Evolutionary conservation across 2,113 vertebrate species (phyloP).

Genomic region (Leucosticte australis): DNA sequence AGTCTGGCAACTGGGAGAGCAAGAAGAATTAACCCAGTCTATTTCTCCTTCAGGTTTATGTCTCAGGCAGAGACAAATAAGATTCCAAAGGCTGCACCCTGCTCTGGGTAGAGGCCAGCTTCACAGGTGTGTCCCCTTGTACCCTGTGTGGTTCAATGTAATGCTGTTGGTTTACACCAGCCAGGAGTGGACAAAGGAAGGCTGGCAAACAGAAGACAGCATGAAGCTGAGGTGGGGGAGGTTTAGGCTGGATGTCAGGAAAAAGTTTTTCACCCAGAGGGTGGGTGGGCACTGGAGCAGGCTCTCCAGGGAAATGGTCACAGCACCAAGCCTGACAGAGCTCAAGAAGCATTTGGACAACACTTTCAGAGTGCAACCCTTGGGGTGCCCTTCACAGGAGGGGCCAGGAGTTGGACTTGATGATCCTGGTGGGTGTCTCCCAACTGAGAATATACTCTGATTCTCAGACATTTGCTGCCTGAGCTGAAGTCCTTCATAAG

Average conservation of each 20-base stretch:
- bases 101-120: background rate
- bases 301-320: background rate
- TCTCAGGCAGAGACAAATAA: background rate
- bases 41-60: background rate
- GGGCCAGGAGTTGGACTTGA: background rate
- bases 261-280: background rate
- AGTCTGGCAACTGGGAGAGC: background rate
- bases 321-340: background rate
- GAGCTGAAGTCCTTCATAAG: background rate
- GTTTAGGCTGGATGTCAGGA: background rate
- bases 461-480: background rate
- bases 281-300: background rate
- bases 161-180: background rate
- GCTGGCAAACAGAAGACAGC: background rate
- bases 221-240: rapidly evolving
- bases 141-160: background rate
- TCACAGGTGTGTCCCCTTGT: background rate
- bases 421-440: background rate
- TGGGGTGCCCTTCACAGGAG: background rate
- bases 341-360: background rate
- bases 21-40: background rate
- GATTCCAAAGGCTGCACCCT: background rate
- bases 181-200: background rate
- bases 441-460: background rate
- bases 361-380: background rate